phyloP scores from a whole-genome alignment of 1,140 invertebrate genomes.

The Drosophila melanica region DNA sequence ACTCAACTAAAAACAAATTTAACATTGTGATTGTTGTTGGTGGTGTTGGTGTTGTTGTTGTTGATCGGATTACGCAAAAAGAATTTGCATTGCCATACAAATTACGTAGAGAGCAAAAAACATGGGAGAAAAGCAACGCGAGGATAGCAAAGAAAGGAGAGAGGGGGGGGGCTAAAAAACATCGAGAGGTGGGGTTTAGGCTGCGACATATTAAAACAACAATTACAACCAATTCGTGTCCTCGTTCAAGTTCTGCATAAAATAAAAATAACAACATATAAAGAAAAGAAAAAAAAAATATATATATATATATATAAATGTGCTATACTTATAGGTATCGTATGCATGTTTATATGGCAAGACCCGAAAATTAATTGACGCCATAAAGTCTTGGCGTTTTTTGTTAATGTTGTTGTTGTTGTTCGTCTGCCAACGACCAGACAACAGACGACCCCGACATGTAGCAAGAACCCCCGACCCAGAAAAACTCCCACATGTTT shows the following conservation, averaged over 20 bases:
- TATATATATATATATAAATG: constrained; percentile 19
- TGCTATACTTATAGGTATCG: not conserved
- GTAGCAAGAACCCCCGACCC: too few relatives aligned
- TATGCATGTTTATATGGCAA: constrained; percentile 25
- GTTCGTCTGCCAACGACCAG: constrained; percentile 62
- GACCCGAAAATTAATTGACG: constrained; percentile 72
- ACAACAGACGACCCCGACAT: constrained; percentile 39
- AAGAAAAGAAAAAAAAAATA: not conserved
- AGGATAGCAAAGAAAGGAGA: not conserved
- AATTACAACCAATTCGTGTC: constrained; percentile 18
- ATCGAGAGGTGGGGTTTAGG: not conserved
- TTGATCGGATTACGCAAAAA: constrained; percentile 43
- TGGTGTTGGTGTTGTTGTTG: constrained; percentile 2
- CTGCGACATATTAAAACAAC: not conserved
- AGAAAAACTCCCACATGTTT: too few relatives aligned
- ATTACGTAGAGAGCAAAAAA: not conserved
- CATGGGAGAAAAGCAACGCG: not conserved
- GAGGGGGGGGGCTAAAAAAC: not conserved
- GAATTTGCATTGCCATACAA: constrained; percentile 18
- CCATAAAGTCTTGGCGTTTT: constrained; percentile 50
- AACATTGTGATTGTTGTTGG: constrained; percentile 29
- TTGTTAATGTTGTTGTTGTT: not conserved
- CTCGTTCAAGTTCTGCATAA: constrained; percentile 40
- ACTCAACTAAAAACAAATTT: constrained; percentile 33
- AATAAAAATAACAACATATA: constrained; percentile 26